These are phyloP conservation scores for Hirtodrosophila trivittata DNA, from an alignment of 2,888 invertebrate species.

Conservation along the genomic window DNA sequence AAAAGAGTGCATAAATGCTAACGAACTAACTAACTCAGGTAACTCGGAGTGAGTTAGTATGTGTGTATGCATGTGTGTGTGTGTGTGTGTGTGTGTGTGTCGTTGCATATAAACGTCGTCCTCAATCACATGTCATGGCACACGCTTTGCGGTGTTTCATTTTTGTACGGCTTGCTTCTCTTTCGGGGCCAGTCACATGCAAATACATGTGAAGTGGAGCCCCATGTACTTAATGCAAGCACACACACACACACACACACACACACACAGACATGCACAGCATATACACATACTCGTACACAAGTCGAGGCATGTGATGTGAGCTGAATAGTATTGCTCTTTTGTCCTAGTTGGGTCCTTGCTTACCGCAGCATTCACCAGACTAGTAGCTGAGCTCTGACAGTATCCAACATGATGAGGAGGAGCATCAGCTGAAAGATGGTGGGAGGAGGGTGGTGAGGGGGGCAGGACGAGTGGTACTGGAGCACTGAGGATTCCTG, in stretches of 20 bases:
- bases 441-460: neutral
- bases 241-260: conserved; percentile 33
- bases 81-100: conserved; percentile 26
- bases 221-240: conserved; percentile 58
- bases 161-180: conserved; percentile 61
- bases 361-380: conserved; percentile 63
- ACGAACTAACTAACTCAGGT: conserved; percentile 76
- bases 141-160: conserved; percentile 77
- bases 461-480: neutral
- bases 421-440: too few relatives aligned
- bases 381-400: conserved; percentile 47
- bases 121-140: conserved; percentile 79
- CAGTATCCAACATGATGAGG: conserved; percentile 2
- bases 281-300: conserved; percentile 15
- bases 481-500: conserved; percentile 57
- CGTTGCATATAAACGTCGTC: conserved; percentile 71
- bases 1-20: conserved; percentile 76
- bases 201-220: conserved; percentile 57
- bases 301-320: conserved; percentile 35
- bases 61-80: conserved; percentile 17
- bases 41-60: conserved; percentile 24
- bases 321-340: conserved; percentile 70
- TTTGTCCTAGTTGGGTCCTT: conserved; percentile 77
- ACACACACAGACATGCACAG: conserved; percentile 8
- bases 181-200: conserved; percentile 57